Base-by-base conservation (phyloP, 2,113 vertebrate species). In the Rhinichthys klamathensis region DNA sequence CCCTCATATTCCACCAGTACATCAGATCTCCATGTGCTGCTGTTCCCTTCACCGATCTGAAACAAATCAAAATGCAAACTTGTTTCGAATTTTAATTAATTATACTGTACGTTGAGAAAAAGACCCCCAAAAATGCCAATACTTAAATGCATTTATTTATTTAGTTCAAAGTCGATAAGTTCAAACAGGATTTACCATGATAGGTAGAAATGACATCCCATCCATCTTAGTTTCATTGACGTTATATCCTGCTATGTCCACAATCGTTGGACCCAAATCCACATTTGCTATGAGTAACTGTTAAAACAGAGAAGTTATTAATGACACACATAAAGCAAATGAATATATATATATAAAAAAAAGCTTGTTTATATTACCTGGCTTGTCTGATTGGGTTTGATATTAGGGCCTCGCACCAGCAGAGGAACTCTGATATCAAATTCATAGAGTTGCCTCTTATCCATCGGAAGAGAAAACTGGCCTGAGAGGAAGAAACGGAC, bases 401-500 rank as follows among this genome's bases (percentile, higher is more conserved):
- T 95, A 75, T 96, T 96, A 6, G 98, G 98, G 27, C 98, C 98
- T 93, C 98, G 93, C 88, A 99, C 97, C 90, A 99, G 92, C 63
- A 99, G 92, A 67, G 98, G 98, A 90, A 99, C 97, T 92, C 95
- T 96, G 93, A 99, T 99, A 85, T 99, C 98, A 90, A 99, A 99
- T 87, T 99, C 98, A 87, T 99, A 99, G 6, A 99, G 96, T 90
- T 99, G 98, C 63, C 98, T 91, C 91, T 99, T 99, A 90, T 99
- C 98, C 92, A 98, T 93, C 21, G 98, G 98, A 87, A 99, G 94
- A 83, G 98, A 99, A 92, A 99, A 99, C 90, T 99, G 98, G 69
- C 98, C 98, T 99, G 89, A 35, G 85, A 84, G 44, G 75, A 6
- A 77, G 27, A 85, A 54, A 79, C 3, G 27, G 11, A 25, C 46